Evolutionary conservation across 2,113 vertebrate species (phyloP).

Genomic region (Myotis lucifugus): DNA sequence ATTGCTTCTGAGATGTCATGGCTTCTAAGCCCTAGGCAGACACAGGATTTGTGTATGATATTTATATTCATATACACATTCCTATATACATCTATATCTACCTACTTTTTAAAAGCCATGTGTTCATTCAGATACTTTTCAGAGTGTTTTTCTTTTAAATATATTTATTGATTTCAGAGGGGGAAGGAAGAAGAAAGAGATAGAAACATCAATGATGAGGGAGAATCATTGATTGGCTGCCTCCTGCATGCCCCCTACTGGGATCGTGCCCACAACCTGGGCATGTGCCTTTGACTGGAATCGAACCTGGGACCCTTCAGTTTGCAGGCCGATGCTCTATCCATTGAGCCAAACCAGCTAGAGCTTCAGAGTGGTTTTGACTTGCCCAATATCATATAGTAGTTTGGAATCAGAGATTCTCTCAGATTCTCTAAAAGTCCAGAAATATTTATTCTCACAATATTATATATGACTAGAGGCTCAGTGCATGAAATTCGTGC

Average conservation of each 20-base stretch:
- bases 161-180: too few relatives aligned
- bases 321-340: too few relatives aligned
- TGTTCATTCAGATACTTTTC: neutral
- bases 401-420: neutral
- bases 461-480: neutral
- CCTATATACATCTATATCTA: neutral
- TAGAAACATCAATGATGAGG: too few relatives aligned
- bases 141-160: too few relatives aligned
- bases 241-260: too few relatives aligned
- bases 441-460: neutral
- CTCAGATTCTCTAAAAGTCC: neutral
- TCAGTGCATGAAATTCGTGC: too few relatives aligned
- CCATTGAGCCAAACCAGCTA: too few relatives aligned
- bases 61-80: neutral
- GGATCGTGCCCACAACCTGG: too few relatives aligned
- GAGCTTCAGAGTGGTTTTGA: conserved; percentile 20
- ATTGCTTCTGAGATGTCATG: neutral
- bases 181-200: too few relatives aligned
- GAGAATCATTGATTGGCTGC: too few relatives aligned
- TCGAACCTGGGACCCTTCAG: too few relatives aligned
- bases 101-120: neutral
- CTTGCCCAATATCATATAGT: neutral
- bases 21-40: neutral
- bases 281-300: too few relatives aligned
- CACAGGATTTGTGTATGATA: neutral